Percentiles rank a stretch among this genome's conserved stretches.
phyloP scores from a whole-genome alignment of 2,797 vertebrate species.

The Fistularia tabacaria region DNA sequence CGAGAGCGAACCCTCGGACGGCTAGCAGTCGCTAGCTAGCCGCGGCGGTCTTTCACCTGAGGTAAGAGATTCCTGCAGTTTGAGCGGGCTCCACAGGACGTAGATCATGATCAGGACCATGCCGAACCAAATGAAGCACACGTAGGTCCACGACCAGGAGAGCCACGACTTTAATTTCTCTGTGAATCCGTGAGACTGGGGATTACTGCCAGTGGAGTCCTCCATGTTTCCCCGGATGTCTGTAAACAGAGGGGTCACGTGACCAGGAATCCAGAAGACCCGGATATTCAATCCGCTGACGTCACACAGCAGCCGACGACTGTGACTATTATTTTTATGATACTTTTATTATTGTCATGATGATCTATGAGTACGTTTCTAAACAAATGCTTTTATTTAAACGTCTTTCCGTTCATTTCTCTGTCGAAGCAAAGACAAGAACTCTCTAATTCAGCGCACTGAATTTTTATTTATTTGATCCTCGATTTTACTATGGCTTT shows the following conservation, averaged over 20 bases:
- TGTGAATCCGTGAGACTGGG: slow-evolving; percentile 77
- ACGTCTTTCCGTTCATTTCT: too few species aligned
- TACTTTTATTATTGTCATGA: not conserved
- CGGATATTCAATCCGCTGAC: slow-evolving; percentile 45
- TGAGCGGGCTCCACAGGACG: slow-evolving; percentile 87
- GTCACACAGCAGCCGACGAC: not conserved
- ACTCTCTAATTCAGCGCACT: too few species aligned
- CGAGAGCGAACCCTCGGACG: slow-evolving; percentile 35
- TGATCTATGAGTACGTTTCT: too few species aligned
- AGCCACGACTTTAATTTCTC: slow-evolving; percentile 83
- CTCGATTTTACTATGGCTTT: too few species aligned
- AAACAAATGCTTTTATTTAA: too few species aligned
- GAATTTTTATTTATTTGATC: too few species aligned
- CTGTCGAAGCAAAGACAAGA: too few species aligned
- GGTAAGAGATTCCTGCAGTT: slow-evolving; percentile 86
- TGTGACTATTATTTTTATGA: not conserved
- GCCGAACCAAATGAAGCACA: slow-evolving; percentile 82
- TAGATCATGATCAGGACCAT: slow-evolving; percentile 87
- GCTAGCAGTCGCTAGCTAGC: slow-evolving; percentile 70
- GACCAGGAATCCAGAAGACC: slow-evolving; percentile 33
- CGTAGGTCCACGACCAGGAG: slow-evolving; percentile 84
- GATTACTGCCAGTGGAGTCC: slow-evolving; percentile 76
- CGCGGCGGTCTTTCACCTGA: slow-evolving; percentile 78
- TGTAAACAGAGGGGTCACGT: slow-evolving; percentile 80
- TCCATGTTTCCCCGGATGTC: slow-evolving; percentile 86